These are phyloP conservation scores for Fulica atra DNA, from an alignment of 2,113 vertebrate genomes.

Conservation along the genomic window DNA sequence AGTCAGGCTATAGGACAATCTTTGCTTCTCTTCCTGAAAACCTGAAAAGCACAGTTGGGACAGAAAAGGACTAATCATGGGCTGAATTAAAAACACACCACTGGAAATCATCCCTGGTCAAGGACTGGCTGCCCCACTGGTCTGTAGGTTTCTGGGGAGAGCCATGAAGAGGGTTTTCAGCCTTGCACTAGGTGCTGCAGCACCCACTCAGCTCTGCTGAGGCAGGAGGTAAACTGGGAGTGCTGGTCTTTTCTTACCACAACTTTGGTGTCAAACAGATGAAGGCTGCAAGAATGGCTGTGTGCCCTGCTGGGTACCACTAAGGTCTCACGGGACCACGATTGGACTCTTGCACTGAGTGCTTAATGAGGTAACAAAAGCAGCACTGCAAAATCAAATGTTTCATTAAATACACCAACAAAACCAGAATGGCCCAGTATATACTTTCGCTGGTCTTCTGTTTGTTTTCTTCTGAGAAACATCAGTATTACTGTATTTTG, in stretches of 20 bases:
- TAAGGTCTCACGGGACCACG: background rate
- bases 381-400: background rate
- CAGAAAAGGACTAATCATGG: background rate
- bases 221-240: background rate
- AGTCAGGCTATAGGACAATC: background rate
- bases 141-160: background rate
- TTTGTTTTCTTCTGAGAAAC: background rate
- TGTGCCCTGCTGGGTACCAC: background rate
- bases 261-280: background rate
- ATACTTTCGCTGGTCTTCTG: background rate
- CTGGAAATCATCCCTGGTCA: background rate
- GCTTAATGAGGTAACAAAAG: background rate
- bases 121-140: background rate
- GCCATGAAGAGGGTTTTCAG: background rate
- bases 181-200: background rate
- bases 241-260: background rate
- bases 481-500: background rate
- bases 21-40: background rate
- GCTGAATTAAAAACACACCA: background rate
- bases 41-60: background rate
- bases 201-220: no score
- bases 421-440: background rate
- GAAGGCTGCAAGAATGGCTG: background rate
- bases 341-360: background rate
- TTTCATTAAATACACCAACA: background rate